phyloP scores from a whole-genome alignment of 2,888 invertebrate genomes.

The Sisyra nigra region DNA sequence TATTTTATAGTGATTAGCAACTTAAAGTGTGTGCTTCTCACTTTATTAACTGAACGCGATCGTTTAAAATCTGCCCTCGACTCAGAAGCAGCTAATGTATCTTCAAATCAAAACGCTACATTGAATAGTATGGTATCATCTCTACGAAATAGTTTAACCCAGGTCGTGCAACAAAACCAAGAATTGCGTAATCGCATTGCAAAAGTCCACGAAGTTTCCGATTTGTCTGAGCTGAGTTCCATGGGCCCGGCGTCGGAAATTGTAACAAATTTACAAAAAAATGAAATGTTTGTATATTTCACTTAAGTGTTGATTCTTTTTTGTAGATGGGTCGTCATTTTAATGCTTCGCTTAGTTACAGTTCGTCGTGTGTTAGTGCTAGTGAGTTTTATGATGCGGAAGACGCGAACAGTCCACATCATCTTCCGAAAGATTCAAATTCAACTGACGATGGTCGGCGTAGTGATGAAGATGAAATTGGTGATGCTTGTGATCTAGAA shows the following conservation, averaged over 20 bases:
- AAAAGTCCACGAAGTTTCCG: slow-evolving; percentile 45
- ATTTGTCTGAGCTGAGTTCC: slow-evolving; percentile 41
- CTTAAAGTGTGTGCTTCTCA: slow-evolving; percentile 29
- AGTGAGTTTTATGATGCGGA: slow-evolving; percentile 72
- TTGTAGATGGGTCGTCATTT: slow-evolving; percentile 34
- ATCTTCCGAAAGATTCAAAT: slow-evolving; percentile 1
- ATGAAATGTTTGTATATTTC: not conserved
- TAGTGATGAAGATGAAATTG: slow-evolving; percentile 12
- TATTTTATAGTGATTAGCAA: slow-evolving; percentile 28
- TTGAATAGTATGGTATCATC: slow-evolving; percentile 32
- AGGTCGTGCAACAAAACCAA: slow-evolving; percentile 59
- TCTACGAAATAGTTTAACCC: slow-evolving; percentile 39
- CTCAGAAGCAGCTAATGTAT: slow-evolving; percentile 23
- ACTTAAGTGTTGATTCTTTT: slow-evolving; percentile 11
- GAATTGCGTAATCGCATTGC: slow-evolving; percentile 47
- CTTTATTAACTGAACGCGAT: slow-evolving; percentile 35
- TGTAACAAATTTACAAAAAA: not conserved
- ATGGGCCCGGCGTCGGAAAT: slow-evolving; percentile 35
- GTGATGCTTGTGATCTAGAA: slow-evolving; percentile 12
- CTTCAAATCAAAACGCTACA: slow-evolving; percentile 20
- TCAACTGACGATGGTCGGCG: slow-evolving; percentile 11
- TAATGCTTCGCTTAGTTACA: slow-evolving; percentile 52
- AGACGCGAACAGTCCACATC: slow-evolving; percentile 28
- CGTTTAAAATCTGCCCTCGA: slow-evolving; percentile 45
- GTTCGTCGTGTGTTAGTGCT: slow-evolving; percentile 58